A percentile compares a stretch with the other conserved stretches of the same genome.
phyloP scores from a whole-genome alignment of 1,140 invertebrate species.

The Hesperophylax magnus region DNA sequence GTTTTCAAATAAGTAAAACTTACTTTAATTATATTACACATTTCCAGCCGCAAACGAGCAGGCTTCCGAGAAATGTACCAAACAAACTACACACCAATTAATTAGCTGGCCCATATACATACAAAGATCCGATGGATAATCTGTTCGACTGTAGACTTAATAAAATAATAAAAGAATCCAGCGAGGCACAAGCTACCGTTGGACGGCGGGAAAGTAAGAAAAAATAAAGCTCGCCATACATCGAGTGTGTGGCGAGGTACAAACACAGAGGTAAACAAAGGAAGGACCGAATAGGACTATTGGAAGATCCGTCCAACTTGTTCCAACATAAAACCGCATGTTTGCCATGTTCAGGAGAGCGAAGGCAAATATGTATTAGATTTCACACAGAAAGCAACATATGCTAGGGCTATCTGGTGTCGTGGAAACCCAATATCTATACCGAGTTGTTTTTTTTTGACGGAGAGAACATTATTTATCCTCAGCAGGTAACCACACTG shows the following conservation, averaged over 20 bases:
- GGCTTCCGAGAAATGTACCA: conserved; percentile 26
- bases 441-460: conserved; percentile 4
- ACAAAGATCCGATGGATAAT: conserved; percentile 39
- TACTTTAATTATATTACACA: conserved; percentile 19
- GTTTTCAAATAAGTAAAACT: not conserved
- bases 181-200: conserved; percentile 22
- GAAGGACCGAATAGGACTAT: conserved; percentile 14
- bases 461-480: conserved; percentile 30
- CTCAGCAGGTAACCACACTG: conserved; percentile 33
- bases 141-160: conserved; percentile 2
- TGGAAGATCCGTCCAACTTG: conserved; percentile 15
- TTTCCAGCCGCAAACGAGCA: conserved; percentile 27
- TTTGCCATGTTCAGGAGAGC: conserved; percentile 36
- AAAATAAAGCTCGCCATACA: conserved; percentile 14
- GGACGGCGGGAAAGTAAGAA: conserved; percentile 3
- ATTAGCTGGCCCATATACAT: conserved; percentile 33
- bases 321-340: conserved; percentile 32
- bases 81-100: conserved; percentile 39
- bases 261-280: conserved; percentile 13
- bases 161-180: conserved; percentile 23
- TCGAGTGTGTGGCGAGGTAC: not conserved
- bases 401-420: conserved; percentile 50
- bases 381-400: conserved; percentile 49
- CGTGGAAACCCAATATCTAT: conserved; percentile 43
- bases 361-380: conserved; percentile 44